Percentiles rank a stretch among this genome's conserved stretches.
phyloP scores from a whole-genome alignment of 1,140 invertebrate species.

The Homarus americanus region DNA sequence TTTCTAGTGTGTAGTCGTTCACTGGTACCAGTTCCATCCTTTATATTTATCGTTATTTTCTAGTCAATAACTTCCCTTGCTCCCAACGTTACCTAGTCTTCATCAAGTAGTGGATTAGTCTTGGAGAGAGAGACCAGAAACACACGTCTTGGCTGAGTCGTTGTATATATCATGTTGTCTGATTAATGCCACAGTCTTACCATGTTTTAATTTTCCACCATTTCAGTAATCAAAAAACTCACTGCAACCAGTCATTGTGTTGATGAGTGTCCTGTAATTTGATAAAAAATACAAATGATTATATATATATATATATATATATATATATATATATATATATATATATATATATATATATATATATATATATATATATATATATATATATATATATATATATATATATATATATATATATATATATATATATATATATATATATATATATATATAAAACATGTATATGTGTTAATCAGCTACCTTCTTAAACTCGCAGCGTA shows the following conservation, averaged over 20 bases:
- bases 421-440: background rate
- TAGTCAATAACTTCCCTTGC: constrained; percentile 61
- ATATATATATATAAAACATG: too few species aligned
- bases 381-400: background rate
- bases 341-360: constrained; percentile 47
- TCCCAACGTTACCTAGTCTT: constrained; percentile 65
- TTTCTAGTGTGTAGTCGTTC: constrained; percentile 79
- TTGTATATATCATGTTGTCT: constrained; percentile 64
- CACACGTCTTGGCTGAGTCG: constrained; percentile 64
- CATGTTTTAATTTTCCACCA: constrained; percentile 50
- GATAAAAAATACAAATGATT: too few species aligned
- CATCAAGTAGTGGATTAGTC: constrained; percentile 64
- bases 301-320: constrained; percentile 16
- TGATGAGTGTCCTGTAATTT: background rate
- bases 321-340: constrained; percentile 27
- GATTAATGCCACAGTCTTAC: constrained; percentile 61
- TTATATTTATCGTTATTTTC: constrained; percentile 69
- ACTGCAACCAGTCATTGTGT: constrained; percentile 57
- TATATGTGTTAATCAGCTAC: too few species aligned
- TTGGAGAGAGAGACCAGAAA: constrained; percentile 61
- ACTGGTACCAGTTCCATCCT: constrained; percentile 70
- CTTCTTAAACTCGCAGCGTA: too few species aligned
- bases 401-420: background rate
- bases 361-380: constrained; percentile 43
- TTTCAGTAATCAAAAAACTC: constrained; percentile 58